phyloP scores from a whole-genome alignment of 2,797 vertebrate species.

The Spondyliosoma cantharus region DNA sequence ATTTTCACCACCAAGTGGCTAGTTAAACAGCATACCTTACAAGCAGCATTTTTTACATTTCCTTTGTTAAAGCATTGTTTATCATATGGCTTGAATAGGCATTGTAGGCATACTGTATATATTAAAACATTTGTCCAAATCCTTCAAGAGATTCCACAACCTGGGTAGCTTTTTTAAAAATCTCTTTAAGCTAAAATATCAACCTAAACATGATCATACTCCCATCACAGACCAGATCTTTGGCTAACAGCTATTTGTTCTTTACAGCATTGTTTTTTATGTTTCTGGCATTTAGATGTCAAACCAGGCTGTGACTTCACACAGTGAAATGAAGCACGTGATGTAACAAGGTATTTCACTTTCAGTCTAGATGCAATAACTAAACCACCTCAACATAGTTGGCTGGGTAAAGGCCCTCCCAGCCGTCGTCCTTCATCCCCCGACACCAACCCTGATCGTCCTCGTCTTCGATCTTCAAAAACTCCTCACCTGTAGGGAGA shows the following conservation, averaged over 20 bases:
- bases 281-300: constrained; percentile 14
- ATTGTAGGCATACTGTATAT: constrained; percentile 63
- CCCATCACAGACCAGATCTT: constrained; percentile 43
- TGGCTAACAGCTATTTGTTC: constrained; percentile 60
- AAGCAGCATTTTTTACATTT: constrained; percentile 46
- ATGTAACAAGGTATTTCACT: constrained; percentile 13
- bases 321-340: constrained; percentile 32
- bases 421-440: constrained; percentile 83
- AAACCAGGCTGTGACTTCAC: constrained; percentile 29
- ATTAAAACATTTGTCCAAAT: constrained; percentile 72
- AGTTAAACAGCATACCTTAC: constrained; percentile 43
- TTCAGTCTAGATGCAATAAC: constrained; percentile 3
- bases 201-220: background rate
- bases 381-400: constrained; percentile 86
- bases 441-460: constrained; percentile 89
- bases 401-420: constrained; percentile 86
- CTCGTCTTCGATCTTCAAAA: constrained; percentile 86
- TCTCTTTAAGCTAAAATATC: constrained; percentile 35
- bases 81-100: constrained; percentile 62
- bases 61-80: constrained; percentile 58
- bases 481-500: constrained; percentile 82
- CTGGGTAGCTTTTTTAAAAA: constrained; percentile 32
- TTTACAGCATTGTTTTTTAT: constrained; percentile 30
- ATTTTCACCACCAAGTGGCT: constrained; percentile 60
- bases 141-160: constrained; percentile 57